Percentiles rank a stretch among this genome's conserved stretches.
phyloP scores from a whole-genome alignment of 2,113 vertebrate species.

The Atrichornis clamosus region DNA sequence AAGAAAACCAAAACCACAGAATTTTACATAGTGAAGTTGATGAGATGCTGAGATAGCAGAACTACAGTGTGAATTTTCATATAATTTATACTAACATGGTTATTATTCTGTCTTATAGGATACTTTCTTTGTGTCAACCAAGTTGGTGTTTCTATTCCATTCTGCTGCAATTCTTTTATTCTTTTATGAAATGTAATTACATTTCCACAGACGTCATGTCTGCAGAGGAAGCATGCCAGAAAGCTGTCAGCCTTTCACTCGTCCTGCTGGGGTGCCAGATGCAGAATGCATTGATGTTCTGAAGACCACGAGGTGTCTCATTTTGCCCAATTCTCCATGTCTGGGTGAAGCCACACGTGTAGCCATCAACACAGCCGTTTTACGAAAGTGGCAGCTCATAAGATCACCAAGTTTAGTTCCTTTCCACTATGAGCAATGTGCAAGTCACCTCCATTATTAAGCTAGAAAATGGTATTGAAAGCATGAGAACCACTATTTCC shows the following conservation, averaged over 20 bases:
- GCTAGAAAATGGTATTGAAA: slow-evolving; percentile 10
- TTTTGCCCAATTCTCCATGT: slow-evolving; percentile 8
- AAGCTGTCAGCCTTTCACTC: slow-evolving; percentile 52
- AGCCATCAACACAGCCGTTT: not conserved
- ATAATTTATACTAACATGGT: not conserved
- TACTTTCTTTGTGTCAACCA: not conserved
- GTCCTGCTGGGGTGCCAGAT: slow-evolving; percentile 50
- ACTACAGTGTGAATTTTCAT: not conserved
- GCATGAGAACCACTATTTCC: slow-evolving; percentile 24
- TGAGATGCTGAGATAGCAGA: not conserved
- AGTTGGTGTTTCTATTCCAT: not conserved
- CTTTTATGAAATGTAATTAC: slow-evolving; percentile 64
- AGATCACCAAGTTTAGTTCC: not conserved
- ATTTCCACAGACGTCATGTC: slow-evolving; percentile 71
- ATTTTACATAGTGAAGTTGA: not conserved
- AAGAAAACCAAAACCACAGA: not conserved
- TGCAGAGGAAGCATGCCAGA: slow-evolving; percentile 51
- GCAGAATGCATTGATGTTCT: slow-evolving; percentile 51
- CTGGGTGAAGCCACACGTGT: not conserved
- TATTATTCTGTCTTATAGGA: not conserved
- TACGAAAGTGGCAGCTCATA: slow-evolving; percentile 33
- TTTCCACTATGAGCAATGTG: not conserved
- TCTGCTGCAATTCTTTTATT: slow-evolving; percentile 48
- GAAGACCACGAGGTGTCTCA: slow-evolving; percentile 55
- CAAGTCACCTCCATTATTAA: not conserved